Conservation (phyloP, 1,140 invertebrate species). For the Lasioglossum baleicum region DNA sequence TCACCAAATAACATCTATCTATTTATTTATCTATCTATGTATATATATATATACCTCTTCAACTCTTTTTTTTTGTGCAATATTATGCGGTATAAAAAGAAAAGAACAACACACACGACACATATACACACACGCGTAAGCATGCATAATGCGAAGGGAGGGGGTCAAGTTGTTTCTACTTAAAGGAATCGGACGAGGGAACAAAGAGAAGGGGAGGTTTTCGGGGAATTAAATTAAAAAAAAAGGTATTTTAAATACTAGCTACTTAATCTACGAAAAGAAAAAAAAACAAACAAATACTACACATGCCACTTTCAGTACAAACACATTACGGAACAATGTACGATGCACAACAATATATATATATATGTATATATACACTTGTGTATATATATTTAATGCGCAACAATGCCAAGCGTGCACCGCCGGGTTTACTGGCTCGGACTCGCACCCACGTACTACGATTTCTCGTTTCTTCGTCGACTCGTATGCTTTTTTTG, state of each 20-base stretch:
- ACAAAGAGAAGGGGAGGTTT: constrained; percentile 2
- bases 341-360: constrained; percentile 56
- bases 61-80: neutral
- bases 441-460: constrained; percentile 60
- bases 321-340: constrained; percentile 53
- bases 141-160: constrained; percentile 61
- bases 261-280: constrained; percentile 70
- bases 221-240: constrained; percentile 56
- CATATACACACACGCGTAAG: constrained; percentile 50
- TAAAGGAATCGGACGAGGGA: neutral
- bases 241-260: constrained; percentile 60
- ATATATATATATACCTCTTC: neutral
- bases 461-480: constrained; percentile 42
- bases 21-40: constrained; percentile 36
- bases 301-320: constrained; percentile 72
- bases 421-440: constrained; percentile 62
- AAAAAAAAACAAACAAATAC: constrained; percentile 66
- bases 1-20: constrained; percentile 46
- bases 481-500: neutral
- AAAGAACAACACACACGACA: constrained; percentile 21
- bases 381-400: constrained; percentile 26
- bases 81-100: constrained; percentile 42
- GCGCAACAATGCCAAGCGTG: constrained; percentile 70
- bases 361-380: neutral
- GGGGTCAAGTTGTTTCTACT: constrained; percentile 32